These are phyloP conservation scores for Habropoda laboriosa DNA, from an alignment of 1,140 invertebrate species.

Conservation along the genomic window DNA sequence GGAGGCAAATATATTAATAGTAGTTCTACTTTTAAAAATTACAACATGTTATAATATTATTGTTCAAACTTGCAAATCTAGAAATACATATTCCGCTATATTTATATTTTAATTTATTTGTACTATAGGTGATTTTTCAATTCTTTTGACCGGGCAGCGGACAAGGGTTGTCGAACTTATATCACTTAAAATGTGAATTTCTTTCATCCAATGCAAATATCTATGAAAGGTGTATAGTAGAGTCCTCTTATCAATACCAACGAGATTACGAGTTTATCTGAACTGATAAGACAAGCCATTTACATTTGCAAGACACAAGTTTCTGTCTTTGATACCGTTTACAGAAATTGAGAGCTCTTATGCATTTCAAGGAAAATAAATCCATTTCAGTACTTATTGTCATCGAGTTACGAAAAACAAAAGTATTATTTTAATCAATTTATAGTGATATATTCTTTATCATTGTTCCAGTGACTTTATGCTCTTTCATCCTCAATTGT, in stretches of 20 bases:
- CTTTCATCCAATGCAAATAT: neutral
- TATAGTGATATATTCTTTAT: too few species aligned
- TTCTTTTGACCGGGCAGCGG: too few species aligned
- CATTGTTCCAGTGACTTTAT: too few species aligned
- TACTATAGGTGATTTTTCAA: neutral
- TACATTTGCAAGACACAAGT: neutral
- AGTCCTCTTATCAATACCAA: conserved; percentile 17
- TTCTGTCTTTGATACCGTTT: neutral
- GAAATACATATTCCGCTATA: neutral
- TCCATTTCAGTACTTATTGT: neutral
- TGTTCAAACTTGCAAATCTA: neutral
- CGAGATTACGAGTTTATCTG: conserved; percentile 48
- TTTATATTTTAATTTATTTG: neutral
- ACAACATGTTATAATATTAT: neutral
- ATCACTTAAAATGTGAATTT: neutral
- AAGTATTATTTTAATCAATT: too few species aligned
- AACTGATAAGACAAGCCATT: conserved; percentile 43
- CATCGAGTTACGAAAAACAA: neutral
- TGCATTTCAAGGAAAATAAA: neutral
- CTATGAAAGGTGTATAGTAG: neutral
- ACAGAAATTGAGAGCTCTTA: neutral
- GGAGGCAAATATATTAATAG: too few species aligned
- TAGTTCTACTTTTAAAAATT: neutral
- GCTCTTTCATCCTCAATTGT: too few species aligned
- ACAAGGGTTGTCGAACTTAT: neutral